phyloP scores from a whole-genome alignment of 2,113 vertebrate genomes.

The Xenopus tropicalis region DNA sequence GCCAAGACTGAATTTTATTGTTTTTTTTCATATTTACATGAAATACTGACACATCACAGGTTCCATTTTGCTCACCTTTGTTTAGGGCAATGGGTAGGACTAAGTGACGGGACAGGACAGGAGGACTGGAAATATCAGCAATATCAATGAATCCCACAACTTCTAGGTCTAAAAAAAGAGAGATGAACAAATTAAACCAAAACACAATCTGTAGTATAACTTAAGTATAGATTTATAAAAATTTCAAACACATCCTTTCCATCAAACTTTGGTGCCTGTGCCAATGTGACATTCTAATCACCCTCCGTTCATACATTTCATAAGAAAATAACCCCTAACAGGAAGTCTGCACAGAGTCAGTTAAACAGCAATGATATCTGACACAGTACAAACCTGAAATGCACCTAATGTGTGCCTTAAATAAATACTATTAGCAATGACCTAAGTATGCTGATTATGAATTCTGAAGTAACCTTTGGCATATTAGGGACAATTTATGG shows the following conservation, averaged over 20 bases:
- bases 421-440: too few relatives aligned
- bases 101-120: conserved; percentile 92
- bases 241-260: too few relatives aligned
- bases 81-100: conserved; percentile 93
- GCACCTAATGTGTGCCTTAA: too few relatives aligned
- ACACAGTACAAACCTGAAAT: too few relatives aligned
- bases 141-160: conserved; percentile 97
- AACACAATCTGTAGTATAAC: background rate
- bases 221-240: too few relatives aligned
- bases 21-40: background rate
- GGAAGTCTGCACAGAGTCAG: too few relatives aligned
- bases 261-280: background rate
- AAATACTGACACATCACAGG: background rate
- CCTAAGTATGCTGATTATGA: too few relatives aligned
- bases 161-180: conserved; percentile 79
- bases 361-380: too few relatives aligned
- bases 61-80: conserved; percentile 76
- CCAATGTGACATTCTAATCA: background rate
- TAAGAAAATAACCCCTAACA: too few relatives aligned
- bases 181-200: conserved; percentile 17
- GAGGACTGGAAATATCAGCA: conserved; percentile 93
- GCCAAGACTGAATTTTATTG: conserved; percentile 19
- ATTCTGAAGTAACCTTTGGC: too few relatives aligned
- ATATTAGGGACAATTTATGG: too few relatives aligned
- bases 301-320: too few relatives aligned